Evolutionary conservation across 92 coral and sea anemone species (phyloP).

Genomic region (Micromussa lordhowensis): DNA sequence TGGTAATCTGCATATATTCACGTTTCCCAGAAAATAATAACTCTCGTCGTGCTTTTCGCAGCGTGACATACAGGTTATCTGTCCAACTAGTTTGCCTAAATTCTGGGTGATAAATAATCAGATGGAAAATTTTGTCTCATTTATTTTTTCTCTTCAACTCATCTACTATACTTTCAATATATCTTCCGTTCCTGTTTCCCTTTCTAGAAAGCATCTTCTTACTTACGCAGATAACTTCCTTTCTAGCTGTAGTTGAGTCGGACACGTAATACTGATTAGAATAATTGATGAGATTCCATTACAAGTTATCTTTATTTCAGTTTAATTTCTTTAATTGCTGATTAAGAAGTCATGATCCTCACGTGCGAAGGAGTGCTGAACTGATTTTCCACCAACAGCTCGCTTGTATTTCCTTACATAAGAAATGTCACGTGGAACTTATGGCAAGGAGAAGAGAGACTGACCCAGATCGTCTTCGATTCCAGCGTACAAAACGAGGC

Average conservation of each 20-base stretch:
- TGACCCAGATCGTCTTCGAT: not conserved
- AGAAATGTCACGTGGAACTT: not conserved
- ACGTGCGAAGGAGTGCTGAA: not conserved
- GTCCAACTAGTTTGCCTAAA: not conserved
- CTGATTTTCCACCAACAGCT: not conserved
- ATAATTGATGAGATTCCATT: not conserved
- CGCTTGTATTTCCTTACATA: not conserved
- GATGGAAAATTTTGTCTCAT: not conserved
- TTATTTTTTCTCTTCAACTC: conserved; percentile 27
- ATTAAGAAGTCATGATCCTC: not conserved
- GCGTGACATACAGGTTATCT: not conserved
- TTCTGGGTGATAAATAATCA: not conserved
- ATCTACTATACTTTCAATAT: not conserved
- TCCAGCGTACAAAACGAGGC: not conserved
- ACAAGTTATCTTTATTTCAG: not conserved
- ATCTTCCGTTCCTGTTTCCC: not conserved
- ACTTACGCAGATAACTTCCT: not conserved
- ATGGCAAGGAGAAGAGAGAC: not conserved
- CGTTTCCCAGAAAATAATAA: not conserved
- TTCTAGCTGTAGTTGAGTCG: not conserved
- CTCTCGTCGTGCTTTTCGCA: not conserved
- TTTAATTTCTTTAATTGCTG: not conserved
- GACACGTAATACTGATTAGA: not conserved
- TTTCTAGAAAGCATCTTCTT: not conserved
- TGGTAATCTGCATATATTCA: not conserved